Evolutionary conservation across 2,113 vertebrate genomes (phyloP).

Genomic region (Chauna torquata): DNA sequence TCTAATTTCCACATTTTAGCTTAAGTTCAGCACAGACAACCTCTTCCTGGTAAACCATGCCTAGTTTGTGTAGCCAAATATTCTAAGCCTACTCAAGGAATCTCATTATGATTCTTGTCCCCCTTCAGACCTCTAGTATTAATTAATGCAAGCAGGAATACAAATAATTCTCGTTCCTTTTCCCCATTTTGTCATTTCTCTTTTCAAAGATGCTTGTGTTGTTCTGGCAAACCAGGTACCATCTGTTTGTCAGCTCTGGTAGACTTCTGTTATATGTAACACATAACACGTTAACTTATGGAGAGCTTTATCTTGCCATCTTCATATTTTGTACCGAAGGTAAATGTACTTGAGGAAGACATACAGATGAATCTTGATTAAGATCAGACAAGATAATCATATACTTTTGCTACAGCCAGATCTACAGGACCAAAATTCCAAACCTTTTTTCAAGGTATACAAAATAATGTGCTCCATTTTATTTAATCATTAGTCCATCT

Average conservation of each 20-base stretch:
- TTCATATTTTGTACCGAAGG: not conserved
- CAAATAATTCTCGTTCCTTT: not conserved
- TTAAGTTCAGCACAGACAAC: not conserved
- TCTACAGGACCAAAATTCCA: not conserved
- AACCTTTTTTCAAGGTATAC: not conserved
- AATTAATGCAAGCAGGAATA: not conserved
- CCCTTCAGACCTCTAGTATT: not conserved
- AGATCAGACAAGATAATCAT: not conserved
- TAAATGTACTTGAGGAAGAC: not conserved
- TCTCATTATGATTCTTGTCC: not conserved
- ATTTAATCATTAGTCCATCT: not conserved
- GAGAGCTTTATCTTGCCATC: not conserved
- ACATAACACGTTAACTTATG: not conserved
- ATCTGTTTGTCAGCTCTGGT: not conserved
- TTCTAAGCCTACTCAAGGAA: not conserved
- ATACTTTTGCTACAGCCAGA: not conserved
- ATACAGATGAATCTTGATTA: not conserved
- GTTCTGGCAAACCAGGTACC: not conserved
- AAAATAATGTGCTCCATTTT: not conserved
- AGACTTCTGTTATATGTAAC: not conserved
- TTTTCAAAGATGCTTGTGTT: not conserved
- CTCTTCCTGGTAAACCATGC: not conserved
- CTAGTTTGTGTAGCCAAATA: not conserved
- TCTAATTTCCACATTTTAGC: not conserved
- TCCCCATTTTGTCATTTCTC: not conserved